Conservation (phyloP, 2,888 invertebrate species). For the Drosophila subquinaria region DNA sequence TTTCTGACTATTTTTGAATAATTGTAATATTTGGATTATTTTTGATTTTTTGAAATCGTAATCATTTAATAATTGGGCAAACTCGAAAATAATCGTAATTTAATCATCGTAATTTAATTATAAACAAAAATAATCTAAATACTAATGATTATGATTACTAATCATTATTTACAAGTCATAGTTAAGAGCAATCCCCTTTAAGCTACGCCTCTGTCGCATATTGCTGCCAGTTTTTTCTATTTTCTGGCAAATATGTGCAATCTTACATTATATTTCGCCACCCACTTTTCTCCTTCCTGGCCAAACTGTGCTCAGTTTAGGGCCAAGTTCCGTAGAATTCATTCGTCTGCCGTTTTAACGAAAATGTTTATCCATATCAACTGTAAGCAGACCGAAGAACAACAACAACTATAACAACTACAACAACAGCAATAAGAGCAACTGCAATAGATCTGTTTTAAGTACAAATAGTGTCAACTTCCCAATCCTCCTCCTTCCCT, state of each 20-base stretch:
- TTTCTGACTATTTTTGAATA: no score
- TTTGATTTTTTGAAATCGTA: no score
- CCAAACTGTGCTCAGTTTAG: constrained; percentile 1
- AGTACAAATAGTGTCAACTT: constrained; percentile 69
- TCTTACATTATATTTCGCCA: constrained; percentile 40
- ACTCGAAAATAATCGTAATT: no score
- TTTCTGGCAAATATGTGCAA: constrained; percentile 61
- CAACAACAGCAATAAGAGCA: constrained; percentile 44
- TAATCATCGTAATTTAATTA: no score
- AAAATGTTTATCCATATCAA: constrained; percentile 73
- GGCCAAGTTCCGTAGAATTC: constrained; percentile 14
- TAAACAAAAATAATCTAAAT: no score
- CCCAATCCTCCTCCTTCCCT: background rate
- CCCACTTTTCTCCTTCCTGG: background rate
- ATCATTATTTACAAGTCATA: no score
- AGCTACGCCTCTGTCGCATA: constrained; percentile 29
- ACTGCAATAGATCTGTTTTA: constrained; percentile 73
- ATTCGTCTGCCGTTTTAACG: constrained; percentile 49
- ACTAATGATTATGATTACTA: no score
- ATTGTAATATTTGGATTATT: no score
- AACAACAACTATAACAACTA: constrained; percentile 13
- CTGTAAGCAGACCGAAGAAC: constrained; percentile 65
- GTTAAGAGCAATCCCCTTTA: background rate
- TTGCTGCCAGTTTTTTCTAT: constrained; percentile 48
- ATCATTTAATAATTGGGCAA: no score